These are phyloP conservation scores for Elymnias hypermnestra DNA, from an alignment of 1,140 invertebrate genomes.

Conservation along the genomic window DNA sequence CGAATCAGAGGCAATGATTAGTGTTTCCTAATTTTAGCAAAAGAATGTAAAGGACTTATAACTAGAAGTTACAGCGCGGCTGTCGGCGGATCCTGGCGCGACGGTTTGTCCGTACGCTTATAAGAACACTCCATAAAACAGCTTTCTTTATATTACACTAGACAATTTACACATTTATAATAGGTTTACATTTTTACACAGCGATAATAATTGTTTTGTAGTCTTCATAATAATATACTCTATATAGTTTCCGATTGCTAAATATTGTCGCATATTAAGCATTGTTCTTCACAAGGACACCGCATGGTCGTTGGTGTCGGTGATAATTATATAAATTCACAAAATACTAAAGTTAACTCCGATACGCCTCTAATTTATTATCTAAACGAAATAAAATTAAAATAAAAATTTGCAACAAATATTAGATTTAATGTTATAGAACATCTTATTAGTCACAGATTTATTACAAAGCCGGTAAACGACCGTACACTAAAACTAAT, in stretches of 20 bases:
- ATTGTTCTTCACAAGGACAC: conserved; percentile 48
- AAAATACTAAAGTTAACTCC: conserved; percentile 39
- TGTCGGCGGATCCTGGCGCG: conserved; percentile 15
- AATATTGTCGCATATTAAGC: conserved; percentile 74
- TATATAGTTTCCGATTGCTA: conserved; percentile 68
- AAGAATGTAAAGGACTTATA: conserved; percentile 25
- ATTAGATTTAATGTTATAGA: conserved; percentile 41
- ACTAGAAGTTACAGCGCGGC: conserved; percentile 23
- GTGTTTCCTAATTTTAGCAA: conserved; percentile 23
- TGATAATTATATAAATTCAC: conserved; percentile 42
- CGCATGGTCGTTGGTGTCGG: conserved; percentile 40
- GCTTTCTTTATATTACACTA: conserved; percentile 70
- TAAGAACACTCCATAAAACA: conserved; percentile 74
- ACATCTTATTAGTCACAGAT: conserved; percentile 50
- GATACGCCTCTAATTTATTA: conserved; percentile 25
- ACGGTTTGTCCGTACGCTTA: conserved; percentile 44
- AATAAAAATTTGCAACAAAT: conserved; percentile 38
- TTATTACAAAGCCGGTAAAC: conserved; percentile 35
- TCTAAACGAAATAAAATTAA: conserved; percentile 34
- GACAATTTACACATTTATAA: conserved; percentile 73
- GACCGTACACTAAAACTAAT: conserved; percentile 28
- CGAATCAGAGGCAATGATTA: conserved; percentile 22
- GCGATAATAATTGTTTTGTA: conserved; percentile 72
- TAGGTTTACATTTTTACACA: conserved; percentile 75
- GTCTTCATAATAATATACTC: conserved; percentile 66